Conservation (phyloP, 2,888 invertebrate species). For the Eupsilia transversa region DNA sequence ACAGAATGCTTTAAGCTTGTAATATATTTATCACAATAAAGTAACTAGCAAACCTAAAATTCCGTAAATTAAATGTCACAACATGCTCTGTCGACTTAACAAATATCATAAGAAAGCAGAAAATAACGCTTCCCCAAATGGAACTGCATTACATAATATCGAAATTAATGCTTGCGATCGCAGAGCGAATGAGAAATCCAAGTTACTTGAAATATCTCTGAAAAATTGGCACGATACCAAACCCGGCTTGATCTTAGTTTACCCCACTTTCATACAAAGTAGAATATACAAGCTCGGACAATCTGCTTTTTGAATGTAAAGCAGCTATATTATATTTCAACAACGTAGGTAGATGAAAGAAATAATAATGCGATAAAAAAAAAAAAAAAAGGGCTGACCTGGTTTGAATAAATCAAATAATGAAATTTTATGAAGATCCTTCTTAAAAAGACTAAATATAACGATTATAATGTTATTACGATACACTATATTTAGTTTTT, state of each 20-base stretch:
- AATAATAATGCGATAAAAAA: neutral
- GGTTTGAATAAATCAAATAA: neutral
- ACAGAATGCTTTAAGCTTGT: too few relatives aligned
- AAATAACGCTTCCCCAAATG: slow-evolving; percentile 12
- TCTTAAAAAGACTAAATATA: neutral
- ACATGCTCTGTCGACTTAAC: neutral
- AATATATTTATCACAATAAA: neutral
- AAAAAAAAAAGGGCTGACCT: neutral
- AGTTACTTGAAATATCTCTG: slow-evolving; percentile 45
- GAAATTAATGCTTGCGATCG: slow-evolving; percentile 36
- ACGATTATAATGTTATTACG: too few relatives aligned
- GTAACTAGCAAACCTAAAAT: neutral
- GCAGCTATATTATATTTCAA: slow-evolving; percentile 6
- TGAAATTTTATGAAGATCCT: neutral
- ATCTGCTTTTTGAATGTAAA: slow-evolving; percentile 26
- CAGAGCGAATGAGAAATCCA: slow-evolving; percentile 25
- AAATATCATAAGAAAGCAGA: neutral
- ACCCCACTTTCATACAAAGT: slow-evolving; percentile 50
- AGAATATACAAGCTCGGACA: slow-evolving; percentile 26
- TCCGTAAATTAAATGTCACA: neutral
- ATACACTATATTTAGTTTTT: too few relatives aligned
- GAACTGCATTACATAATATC: slow-evolving; percentile 31
- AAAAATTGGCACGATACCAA: slow-evolving; percentile 52
- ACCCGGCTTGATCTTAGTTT: slow-evolving; percentile 40
- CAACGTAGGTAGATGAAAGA: neutral